phyloP scores from a whole-genome alignment of 2,797 vertebrate genomes.

The Borostomias antarcticus region DNA sequence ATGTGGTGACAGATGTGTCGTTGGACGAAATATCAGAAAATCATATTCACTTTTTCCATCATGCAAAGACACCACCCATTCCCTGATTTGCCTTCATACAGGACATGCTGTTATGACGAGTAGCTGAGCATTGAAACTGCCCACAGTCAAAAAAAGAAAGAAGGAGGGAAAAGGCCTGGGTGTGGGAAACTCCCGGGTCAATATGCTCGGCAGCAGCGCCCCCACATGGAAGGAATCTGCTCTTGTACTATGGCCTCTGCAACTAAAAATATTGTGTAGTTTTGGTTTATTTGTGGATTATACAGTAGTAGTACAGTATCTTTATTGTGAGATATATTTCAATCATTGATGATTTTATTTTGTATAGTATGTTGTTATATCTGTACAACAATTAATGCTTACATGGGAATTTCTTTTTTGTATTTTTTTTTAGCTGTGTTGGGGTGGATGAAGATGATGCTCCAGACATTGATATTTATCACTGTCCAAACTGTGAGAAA shows the following conservation, averaged over 20 bases:
- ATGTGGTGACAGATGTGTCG: not conserved
- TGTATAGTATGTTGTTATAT: not conserved
- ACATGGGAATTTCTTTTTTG: not conserved
- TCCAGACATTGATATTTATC: conserved; percentile 96
- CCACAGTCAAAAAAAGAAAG: conserved; percentile 15
- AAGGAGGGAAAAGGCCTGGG: conserved; percentile 30
- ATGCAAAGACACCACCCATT: conserved; percentile 33
- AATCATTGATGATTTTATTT: not conserved
- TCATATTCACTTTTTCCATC: conserved; percentile 5
- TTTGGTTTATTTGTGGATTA: too few species aligned
- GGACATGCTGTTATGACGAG: conserved; percentile 40
- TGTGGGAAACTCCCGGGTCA: conserved; percentile 64
- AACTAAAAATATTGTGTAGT: conserved; percentile 12
- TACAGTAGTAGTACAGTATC: too few species aligned
- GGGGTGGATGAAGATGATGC: conserved; percentile 97
- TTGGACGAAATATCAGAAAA: not conserved
- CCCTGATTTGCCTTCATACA: conserved; percentile 32
- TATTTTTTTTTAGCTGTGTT: conserved; percentile 85
- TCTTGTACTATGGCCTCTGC: conserved; percentile 36
- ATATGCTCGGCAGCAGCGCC: conserved; percentile 51
- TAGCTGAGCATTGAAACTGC: conserved; percentile 35
- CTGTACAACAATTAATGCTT: not conserved
- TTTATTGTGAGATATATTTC: not conserved
- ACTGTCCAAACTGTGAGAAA: conserved; percentile 98
- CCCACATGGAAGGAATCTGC: conserved; percentile 62